Percentiles rank a stretch among this genome's conserved stretches.
Conservation (phyloP, 2,888 invertebrate genomes). For the Melanostoma mellinum region DNA sequence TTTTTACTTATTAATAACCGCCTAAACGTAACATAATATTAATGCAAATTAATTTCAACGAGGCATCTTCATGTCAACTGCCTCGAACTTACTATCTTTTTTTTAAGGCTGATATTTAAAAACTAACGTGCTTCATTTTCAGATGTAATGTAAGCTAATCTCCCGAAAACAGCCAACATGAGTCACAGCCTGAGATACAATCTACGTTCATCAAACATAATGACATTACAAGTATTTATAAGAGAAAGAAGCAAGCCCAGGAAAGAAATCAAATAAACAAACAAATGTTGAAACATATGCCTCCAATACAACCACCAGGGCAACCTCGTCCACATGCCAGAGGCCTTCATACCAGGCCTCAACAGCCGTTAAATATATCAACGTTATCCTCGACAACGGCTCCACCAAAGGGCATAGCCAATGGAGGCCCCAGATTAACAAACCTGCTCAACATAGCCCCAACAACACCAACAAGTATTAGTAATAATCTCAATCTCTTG, state of each 20-base stretch:
- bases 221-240: conserved; percentile 44
- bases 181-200: conserved; percentile 10
- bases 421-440: conserved; percentile 82
- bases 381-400: conserved; percentile 82
- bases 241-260: conserved; percentile 48
- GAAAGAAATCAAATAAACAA: conserved; percentile 57
- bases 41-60: no score
- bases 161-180: conserved; percentile 26
- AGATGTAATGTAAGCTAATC: conserved; percentile 30
- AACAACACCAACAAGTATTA: conserved; percentile 74
- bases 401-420: conserved; percentile 75
- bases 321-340: conserved; percentile 78
- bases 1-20: no score
- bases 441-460: conserved; percentile 77
- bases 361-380: conserved; percentile 87
- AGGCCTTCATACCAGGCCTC: conserved; percentile 81
- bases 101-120: background rate
- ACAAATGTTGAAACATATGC: conserved; percentile 77
- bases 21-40: no score
- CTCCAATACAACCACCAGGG: conserved; percentile 79
- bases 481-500: conserved; percentile 73
- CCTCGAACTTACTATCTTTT: background rate
- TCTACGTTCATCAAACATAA: conserved; percentile 38
- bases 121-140: background rate
- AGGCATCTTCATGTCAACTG: no score